These are phyloP conservation scores for Calameuta idolon DNA, from an alignment of 2,888 invertebrate genomes.

Conservation along the genomic window DNA sequence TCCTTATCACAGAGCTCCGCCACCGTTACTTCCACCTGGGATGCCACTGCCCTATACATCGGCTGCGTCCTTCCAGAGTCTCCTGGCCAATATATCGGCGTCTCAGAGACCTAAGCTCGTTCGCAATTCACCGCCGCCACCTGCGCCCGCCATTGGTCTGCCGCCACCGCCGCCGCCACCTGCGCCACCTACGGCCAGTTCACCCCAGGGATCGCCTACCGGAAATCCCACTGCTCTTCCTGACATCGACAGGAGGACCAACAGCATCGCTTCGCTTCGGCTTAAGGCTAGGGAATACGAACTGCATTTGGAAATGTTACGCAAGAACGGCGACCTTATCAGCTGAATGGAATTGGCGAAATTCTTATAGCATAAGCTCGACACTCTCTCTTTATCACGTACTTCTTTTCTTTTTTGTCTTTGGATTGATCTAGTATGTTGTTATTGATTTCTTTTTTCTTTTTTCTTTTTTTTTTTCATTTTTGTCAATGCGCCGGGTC, in stretches of 20 bases:
- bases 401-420: background rate
- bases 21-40: conserved; percentile 73
- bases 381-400: background rate
- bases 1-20: conserved; percentile 72
- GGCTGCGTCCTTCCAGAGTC: conserved; percentile 82
- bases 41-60: conserved; percentile 59
- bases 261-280: conserved; percentile 88
- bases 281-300: conserved; percentile 93
- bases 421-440: background rate
- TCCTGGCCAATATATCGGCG: conserved; percentile 83
- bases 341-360: conserved; percentile 72
- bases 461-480: background rate
- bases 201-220: conserved; percentile 67
- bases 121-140: conserved; percentile 63
- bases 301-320: conserved; percentile 83
- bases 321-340: conserved; percentile 84
- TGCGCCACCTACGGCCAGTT: conserved; percentile 51
- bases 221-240: conserved; percentile 70
- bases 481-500: background rate
- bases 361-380: conserved; percentile 9
- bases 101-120: conserved; percentile 71
- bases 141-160: conserved; percentile 45
- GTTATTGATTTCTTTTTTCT: background rate
- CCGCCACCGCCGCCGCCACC: conserved; percentile 60
- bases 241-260: conserved; percentile 85